phyloP scores from a whole-genome alignment of 2,113 vertebrate species.

The Acanthochromis polyacanthus region DNA sequence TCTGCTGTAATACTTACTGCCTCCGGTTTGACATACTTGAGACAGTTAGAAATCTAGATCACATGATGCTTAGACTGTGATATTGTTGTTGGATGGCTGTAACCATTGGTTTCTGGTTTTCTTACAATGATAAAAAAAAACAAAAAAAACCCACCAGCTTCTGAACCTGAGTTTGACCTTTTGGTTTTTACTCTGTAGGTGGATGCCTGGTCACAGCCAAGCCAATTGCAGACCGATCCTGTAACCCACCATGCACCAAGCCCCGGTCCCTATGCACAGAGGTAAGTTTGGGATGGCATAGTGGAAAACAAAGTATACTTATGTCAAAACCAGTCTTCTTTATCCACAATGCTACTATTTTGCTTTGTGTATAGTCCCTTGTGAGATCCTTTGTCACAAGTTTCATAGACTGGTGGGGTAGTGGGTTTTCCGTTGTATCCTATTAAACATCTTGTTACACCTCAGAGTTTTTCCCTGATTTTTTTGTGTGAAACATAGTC shows the following conservation, averaged over 20 bases:
- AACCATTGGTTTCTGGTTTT: not conserved
- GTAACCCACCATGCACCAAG: conserved; percentile 93
- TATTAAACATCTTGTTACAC: too few relatives aligned
- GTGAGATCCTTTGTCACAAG: too few relatives aligned
- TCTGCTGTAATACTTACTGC: not conserved
- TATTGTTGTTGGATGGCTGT: not conserved
- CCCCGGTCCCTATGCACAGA: conserved; percentile 92
- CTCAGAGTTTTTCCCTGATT: too few relatives aligned
- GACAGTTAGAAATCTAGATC: not conserved
- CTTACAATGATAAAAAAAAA: not conserved
- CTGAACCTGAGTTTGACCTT: conserved; percentile 28
- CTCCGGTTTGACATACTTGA: conserved; percentile 37
- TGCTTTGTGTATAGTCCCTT: too few relatives aligned
- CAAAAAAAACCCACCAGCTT: not conserved
- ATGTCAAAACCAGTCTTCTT: too few relatives aligned
- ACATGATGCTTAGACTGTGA: not conserved
- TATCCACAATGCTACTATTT: too few relatives aligned
- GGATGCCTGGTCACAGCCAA: conserved; percentile 89
- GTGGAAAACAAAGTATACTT: too few relatives aligned
- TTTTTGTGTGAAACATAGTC: too few relatives aligned
- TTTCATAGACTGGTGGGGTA: too few relatives aligned
- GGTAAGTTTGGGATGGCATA: conserved; percentile 80
- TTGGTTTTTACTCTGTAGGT: conserved; percentile 84
- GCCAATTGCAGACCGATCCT: conserved; percentile 93
- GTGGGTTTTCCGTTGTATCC: too few relatives aligned